phyloP scores from a whole-genome alignment of 2,113 vertebrate species.

The Rhynchomys soricoides region DNA sequence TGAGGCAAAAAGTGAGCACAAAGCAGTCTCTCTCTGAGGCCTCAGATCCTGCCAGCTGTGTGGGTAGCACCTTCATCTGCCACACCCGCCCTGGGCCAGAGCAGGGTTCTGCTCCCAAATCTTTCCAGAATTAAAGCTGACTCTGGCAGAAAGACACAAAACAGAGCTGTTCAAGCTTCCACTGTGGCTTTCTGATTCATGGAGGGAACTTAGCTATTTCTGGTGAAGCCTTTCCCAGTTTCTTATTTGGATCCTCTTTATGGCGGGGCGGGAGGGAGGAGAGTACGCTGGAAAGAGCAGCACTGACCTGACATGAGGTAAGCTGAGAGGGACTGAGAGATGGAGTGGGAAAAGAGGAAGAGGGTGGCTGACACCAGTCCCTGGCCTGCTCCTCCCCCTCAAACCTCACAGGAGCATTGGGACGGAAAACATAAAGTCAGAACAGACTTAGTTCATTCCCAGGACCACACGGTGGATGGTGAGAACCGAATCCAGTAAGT shows the following conservation, averaged over 20 bases:
- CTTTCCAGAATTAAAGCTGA: conserved; percentile 43
- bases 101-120: neutral
- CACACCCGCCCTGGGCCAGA: neutral
- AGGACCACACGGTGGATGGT: neutral
- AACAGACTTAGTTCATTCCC: neutral
- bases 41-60: neutral
- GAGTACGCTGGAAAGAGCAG: neutral
- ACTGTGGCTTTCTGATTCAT: conserved; percentile 51
- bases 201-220: conserved; percentile 35
- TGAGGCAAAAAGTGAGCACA: neutral
- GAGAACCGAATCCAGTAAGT: neutral
- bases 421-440: neutral
- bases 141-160: conserved; percentile 56
- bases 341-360: neutral
- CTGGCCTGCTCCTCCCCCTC: neutral
- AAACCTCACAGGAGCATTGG: neutral
- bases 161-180: conserved; percentile 38
- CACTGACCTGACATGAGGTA: neutral
- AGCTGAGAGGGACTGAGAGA: conserved; percentile 19
- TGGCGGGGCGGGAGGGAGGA: neutral
- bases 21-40: neutral
- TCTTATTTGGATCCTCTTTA: neutral
- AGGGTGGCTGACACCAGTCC: neutral
- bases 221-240: neutral
- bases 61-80: neutral